Evolutionary conservation across 1,140 invertebrate genomes (phyloP).

Genomic region (Bombus picipes): DNA sequence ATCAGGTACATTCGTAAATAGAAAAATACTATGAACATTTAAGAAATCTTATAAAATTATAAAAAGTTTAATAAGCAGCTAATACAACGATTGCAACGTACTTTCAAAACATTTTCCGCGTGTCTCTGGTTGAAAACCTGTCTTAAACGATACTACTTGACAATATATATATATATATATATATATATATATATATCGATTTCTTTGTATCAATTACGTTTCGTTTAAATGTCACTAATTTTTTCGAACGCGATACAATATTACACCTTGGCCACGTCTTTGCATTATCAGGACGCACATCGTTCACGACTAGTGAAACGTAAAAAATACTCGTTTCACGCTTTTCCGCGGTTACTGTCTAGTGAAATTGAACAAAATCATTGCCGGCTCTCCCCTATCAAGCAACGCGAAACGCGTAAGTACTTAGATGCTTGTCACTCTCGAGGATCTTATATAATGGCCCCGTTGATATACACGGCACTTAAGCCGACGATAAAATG

Average conservation of each 20-base stretch:
- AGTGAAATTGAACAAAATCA: not conserved
- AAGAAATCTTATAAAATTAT: no score
- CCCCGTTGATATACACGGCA: not conserved
- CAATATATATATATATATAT: not conserved
- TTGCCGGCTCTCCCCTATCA: not conserved
- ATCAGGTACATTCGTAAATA: no score
- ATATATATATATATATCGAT: not conserved
- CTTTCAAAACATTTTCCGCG: no score
- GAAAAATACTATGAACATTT: no score
- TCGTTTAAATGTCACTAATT: no score
- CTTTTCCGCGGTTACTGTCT: no score
- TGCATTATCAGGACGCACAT: not conserved
- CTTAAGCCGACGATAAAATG: slow-evolving; percentile 28
- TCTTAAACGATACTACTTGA: not conserved
- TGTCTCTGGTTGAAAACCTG: no score
- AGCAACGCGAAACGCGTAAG: not conserved
- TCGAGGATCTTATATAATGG: slow-evolving; percentile 39
- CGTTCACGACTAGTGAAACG: not conserved
- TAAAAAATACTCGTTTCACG: no score
- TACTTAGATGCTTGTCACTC: not conserved
- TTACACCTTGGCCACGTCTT: not conserved
- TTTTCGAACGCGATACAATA: not conserved
- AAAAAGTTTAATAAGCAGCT: no score
- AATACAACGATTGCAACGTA: no score
- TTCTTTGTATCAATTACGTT: not conserved